Evolutionary conservation across 53 echinoderm and acorn worm genomes (phyloP).

Genomic region (Echinometra lucunter): DNA sequence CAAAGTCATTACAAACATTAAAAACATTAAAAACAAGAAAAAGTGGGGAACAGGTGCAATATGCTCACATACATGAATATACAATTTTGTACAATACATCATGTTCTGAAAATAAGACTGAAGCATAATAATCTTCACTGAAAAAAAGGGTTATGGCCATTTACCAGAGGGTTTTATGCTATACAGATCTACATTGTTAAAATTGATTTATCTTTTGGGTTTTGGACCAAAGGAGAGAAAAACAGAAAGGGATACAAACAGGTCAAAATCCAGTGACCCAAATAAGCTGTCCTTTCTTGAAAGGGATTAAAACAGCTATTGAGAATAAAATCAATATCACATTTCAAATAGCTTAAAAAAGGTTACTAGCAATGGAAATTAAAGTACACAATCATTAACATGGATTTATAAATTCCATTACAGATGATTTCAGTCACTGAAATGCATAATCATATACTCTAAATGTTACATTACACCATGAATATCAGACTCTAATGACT

Average conservation of each 20-base stretch:
- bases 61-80: background rate
- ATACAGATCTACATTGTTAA: background rate
- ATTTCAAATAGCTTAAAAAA: background rate
- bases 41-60: background rate
- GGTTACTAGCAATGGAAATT: background rate
- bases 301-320: background rate
- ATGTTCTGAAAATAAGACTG: background rate
- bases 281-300: slow-evolving; percentile 1
- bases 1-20: too few relatives aligned
- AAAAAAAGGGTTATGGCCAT: background rate
- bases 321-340: background rate
- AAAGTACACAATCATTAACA: background rate
- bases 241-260: background rate
- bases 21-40: too few relatives aligned
- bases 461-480: background rate
- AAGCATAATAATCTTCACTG: background rate
- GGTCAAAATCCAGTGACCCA: slow-evolving; percentile 3
- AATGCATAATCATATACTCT: background rate
- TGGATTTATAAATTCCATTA: background rate
- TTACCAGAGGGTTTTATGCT: background rate
- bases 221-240: background rate
- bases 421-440: background rate
- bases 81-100: too few relatives aligned
- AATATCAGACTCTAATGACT: background rate
- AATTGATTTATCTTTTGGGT: background rate